Evolutionary conservation across 2,797 vertebrate species (phyloP), one percentile per base, ranked within the genome.

Genomic region (Chromis chromis): DNA sequence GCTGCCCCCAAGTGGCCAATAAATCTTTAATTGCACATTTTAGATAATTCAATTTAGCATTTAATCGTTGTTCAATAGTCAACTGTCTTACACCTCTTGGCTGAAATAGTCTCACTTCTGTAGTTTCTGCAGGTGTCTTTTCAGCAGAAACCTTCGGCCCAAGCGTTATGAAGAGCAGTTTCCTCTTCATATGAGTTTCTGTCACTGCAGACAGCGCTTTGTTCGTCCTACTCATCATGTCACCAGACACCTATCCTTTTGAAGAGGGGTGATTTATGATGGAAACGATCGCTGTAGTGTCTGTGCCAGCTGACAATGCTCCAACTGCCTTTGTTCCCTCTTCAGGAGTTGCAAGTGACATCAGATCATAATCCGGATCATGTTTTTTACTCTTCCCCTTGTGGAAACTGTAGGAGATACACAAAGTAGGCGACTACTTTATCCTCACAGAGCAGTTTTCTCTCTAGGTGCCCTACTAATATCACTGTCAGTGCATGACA

Each of bases 201-300:
- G 84, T 83, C 84, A 61, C 65, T 59, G 85, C 70, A 67, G 82
- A 81, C 76, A 11, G 9, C 7, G 59, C 90, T 90, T 89, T 89
- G 86, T 91, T 87, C 24, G 14, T 14, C 52, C 36, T 8, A 59
- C 78, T 83, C 76, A 27, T 54, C 6, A 65, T 71, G 94, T 95
- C 96, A 96, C 93, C 9, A 67, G 95, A 96, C 94, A 94, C 81
- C 77, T 74, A 76, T 81, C 76, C 89, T 87, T 89, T 80, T 78
- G 74, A 88, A 85, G 80, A 82, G 78, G 22, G 10, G 36, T 93
- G 86, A 92, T 93, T 94, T 92, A 91, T 80, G 81, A 88, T 87
- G 88, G 93, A 93, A 88, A 86, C 67, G 94, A 94, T 96, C 93
- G 74, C 94, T 95, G 94, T 91, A 92, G 95, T 95, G 94, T 96